These are phyloP conservation scores for Cyphomyrus discorhynchus DNA, from an alignment of 2,113 vertebrate genomes.

Conservation along the genomic window DNA sequence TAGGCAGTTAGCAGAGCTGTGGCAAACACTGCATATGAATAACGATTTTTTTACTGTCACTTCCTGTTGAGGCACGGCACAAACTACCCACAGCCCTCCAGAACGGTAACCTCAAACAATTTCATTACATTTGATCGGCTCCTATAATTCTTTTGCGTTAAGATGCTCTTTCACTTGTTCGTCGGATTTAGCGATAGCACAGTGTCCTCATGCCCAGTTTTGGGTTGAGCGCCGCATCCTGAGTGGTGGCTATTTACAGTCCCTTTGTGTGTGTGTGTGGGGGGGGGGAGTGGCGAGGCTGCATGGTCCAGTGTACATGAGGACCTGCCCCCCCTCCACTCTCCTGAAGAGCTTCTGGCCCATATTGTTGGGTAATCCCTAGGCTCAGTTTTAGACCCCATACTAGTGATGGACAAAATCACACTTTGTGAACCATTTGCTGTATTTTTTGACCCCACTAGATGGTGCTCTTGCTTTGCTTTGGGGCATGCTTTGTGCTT, in stretches of 20 bases:
- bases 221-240: not conserved
- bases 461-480: not conserved
- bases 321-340: not conserved
- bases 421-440: not conserved
- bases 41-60: not conserved
- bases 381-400: not conserved
- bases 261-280: not conserved
- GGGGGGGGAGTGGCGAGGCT: not conserved
- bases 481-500: not conserved
- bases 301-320: not conserved
- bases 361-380: not conserved
- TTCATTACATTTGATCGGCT: not conserved
- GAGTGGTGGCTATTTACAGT: not conserved
- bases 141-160: not conserved
- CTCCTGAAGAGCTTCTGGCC: not conserved
- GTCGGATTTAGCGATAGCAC: not conserved
- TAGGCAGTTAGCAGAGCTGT: not conserved
- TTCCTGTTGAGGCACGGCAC: not conserved
- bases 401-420: not conserved
- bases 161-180: not conserved
- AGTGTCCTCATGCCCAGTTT: not conserved
- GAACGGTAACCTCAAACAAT: not conserved
- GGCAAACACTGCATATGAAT: not conserved
- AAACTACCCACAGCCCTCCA: not conserved
- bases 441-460: not conserved